Percentiles rank a stretch among this genome's conserved stretches.
These are phyloP conservation scores for Ormyrus pomaceus DNA, from an alignment of 2,888 invertebrate genomes.

Conservation along the genomic window DNA sequence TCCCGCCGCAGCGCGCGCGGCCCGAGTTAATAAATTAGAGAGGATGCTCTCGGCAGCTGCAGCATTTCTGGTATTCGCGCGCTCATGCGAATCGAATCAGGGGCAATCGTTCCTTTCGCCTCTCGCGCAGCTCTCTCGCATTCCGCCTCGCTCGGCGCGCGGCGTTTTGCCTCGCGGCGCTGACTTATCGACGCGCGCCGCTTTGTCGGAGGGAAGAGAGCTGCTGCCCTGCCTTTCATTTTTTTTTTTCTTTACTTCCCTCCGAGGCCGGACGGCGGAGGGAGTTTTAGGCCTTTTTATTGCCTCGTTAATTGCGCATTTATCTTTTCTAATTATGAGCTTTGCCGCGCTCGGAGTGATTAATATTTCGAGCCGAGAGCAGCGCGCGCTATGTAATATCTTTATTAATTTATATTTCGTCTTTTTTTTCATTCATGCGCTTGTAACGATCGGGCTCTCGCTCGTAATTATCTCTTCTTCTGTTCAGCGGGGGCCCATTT, in stretches of 20 bases:
- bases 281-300: constrained; percentile 18
- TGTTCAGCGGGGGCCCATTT: no score
- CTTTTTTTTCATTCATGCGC: not conserved
- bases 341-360: constrained; percentile 22
- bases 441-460: no score
- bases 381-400: constrained; percentile 36
- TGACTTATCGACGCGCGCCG: constrained; percentile 17
- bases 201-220: constrained; percentile 21
- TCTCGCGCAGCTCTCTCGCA: constrained; percentile 21
- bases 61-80: constrained; percentile 32
- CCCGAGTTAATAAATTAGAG: constrained; percentile 52
- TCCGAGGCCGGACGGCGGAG: not conserved
- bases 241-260: constrained; percentile 15
- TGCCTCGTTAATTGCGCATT: constrained; percentile 54
- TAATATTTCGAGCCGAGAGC: constrained; percentile 24
- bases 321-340: constrained; percentile 55
- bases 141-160: not conserved
- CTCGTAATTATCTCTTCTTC: no score
- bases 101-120: constrained; percentile 36
- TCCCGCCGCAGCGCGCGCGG: not conserved
- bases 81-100: constrained; percentile 46
- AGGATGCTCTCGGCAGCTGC: constrained; percentile 7
- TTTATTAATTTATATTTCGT: constrained; percentile 48
- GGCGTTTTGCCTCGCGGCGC: not conserved
- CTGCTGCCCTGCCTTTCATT: not conserved